Evolutionary conservation across 1,140 invertebrate genomes (phyloP), one percentile per base, ranked within the genome.

Genomic region (Magallana angulata): DNA sequence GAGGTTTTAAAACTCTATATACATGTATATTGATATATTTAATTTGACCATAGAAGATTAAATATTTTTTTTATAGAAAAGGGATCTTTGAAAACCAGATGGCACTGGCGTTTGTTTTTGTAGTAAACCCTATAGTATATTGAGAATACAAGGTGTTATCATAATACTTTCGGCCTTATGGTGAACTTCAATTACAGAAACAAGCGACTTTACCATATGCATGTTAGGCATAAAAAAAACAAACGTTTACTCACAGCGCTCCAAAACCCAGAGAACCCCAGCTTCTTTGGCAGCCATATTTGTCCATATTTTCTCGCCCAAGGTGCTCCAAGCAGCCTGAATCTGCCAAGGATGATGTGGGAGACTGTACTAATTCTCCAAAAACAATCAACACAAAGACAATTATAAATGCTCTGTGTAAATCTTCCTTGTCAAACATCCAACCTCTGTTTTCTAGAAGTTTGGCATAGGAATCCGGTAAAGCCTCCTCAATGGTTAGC

Each of bases 251-350:
- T 88, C 81, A 88, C 87, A 88, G 57, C 11, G 84, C n/a, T 14
- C 87, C 87, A 81, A 88, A 88, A 4, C 87, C 87, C 24, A 88
- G 36, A 0, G 87, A 88, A 6, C 82, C 87, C 87, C 87, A 88
- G 58, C 87, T 84, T 85, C 87, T 84, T 16, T 88, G 87, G 18
- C 80, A 80, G 7, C 87, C 87, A 81, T 88, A 88, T 18, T 88
- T 88, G 18, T 85, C 30, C 16, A 88, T n/a, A 57, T 88, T 85
- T 30, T 88, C 68, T 1, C 56, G 84, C n/a, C 87, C 87, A 18
- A 88, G 83, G 30, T 85, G 87, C 57, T 85, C 87, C 30, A 88
- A n/a, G 48, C 87, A 88, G 16, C 87, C 87, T 0, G 87, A 88
- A 58, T 88, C 87, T 1, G 87, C 82, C 0, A 88, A 58, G n/a